These are phyloP conservation scores for Megaleporinus macrocephalus DNA, from an alignment of 2,113 vertebrate genomes.

Conservation along the genomic window DNA sequence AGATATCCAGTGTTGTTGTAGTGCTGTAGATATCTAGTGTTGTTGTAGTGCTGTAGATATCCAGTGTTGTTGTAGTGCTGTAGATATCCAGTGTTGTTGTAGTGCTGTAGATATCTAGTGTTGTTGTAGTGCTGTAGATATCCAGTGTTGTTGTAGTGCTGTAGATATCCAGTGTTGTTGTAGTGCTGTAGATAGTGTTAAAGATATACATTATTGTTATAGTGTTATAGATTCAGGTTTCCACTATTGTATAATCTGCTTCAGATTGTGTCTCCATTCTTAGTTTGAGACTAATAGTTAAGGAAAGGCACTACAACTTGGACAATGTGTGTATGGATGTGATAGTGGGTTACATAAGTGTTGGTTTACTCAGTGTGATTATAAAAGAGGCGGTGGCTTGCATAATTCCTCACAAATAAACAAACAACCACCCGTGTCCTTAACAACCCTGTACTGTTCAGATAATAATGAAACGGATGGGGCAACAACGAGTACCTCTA, in stretches of 20 bases:
- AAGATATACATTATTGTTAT: too few relatives aligned
- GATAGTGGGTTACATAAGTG: not conserved
- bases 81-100: too few relatives aligned
- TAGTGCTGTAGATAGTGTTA: too few relatives aligned
- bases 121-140: too few relatives aligned
- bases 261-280: not conserved
- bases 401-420: slow-evolving; percentile 25
- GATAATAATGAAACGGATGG: not conserved
- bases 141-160: too few relatives aligned
- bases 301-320: not conserved
- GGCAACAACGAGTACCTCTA: not conserved
- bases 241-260: not conserved
- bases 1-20: too few relatives aligned
- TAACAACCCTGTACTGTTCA: not conserved
- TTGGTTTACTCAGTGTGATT: slow-evolving; percentile 13
- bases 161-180: too few relatives aligned
- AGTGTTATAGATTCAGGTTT: not conserved
- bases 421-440: not conserved
- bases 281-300: not conserved
- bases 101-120: too few relatives aligned
- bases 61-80: too few relatives aligned
- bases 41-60: too few relatives aligned
- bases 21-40: too few relatives aligned
- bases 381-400: not conserved
- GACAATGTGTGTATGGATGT: not conserved